Conservation (phyloP, 2,888 invertebrate genomes). For the Ommatoiulus sabulosus region DNA sequence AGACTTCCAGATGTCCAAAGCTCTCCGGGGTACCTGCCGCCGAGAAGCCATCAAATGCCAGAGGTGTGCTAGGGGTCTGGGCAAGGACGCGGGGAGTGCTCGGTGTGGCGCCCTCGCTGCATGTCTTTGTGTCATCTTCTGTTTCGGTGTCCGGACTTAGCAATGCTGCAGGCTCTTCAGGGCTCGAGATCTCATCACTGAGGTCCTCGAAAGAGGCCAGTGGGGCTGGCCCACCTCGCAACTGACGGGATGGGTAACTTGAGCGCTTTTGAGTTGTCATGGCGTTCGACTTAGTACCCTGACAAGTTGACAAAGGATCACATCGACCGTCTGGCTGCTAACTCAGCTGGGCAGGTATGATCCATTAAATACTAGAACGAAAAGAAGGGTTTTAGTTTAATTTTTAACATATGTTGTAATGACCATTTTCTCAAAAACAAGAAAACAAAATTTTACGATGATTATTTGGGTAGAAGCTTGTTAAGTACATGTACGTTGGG, state of each 20-base stretch:
- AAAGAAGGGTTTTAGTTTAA: too few relatives aligned
- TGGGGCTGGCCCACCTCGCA: conserved; percentile 82
- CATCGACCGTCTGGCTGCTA: too few relatives aligned
- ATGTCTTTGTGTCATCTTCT: conserved; percentile 62
- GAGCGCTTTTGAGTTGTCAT: conserved; percentile 52
- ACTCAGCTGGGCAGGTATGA: too few relatives aligned
- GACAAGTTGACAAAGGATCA: too few relatives aligned
- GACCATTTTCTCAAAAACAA: too few relatives aligned
- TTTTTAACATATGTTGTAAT: too few relatives aligned
- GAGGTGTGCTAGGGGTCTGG: conserved; percentile 58
- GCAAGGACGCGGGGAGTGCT: conserved; percentile 59
- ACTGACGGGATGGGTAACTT: conserved; percentile 60
- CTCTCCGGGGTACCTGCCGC: conserved; percentile 51
- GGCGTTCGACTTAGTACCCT: too few relatives aligned
- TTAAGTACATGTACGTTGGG: too few relatives aligned
- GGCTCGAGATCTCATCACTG: conserved; percentile 74
- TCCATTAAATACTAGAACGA: too few relatives aligned
- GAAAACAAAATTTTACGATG: too few relatives aligned
- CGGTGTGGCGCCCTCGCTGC: conserved; percentile 59
- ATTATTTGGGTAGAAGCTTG: too few relatives aligned
- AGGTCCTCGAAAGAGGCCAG: conserved; percentile 94
- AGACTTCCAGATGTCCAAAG: background rate
- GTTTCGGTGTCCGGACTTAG: conserved; percentile 63
- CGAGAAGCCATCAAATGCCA: conserved; percentile 50
- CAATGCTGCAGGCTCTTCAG: conserved; percentile 53